Evolutionary conservation across 2,113 vertebrate genomes (phyloP).

Genomic region (Pituophis catenifer): DNA sequence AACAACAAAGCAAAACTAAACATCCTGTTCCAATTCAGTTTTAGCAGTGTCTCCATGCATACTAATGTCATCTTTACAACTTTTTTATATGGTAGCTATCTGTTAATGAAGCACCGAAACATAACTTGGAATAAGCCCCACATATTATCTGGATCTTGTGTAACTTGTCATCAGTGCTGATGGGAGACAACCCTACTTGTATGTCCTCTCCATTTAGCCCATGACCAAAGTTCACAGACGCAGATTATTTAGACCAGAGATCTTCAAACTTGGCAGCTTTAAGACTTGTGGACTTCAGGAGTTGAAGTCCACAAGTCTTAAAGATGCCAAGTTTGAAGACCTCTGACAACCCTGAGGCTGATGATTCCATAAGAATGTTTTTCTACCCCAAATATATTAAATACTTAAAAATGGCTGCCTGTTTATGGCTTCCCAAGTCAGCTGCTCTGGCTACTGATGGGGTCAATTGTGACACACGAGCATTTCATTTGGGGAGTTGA

Average conservation of each 20-base stretch:
- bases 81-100: not conserved
- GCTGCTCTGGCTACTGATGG: not conserved
- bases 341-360: not conserved
- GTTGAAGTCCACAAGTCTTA: no score
- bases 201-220: not conserved
- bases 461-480: not conserved
- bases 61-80: constrained; percentile 46
- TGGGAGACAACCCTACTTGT: not conserved
- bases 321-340: no score
- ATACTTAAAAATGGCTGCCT: not conserved
- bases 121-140: not conserved
- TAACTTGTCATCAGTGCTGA: not conserved
- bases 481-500: not conserved
- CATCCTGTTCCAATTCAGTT: not conserved
- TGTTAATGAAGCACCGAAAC: constrained; percentile 31
- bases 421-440: not conserved
- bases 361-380: not conserved
- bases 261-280: no score
- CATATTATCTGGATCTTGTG: not conserved
- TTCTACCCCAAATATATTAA: not conserved
- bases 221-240: not conserved
- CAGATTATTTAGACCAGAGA: not conserved
- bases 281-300: no score
- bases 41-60: constrained; percentile 25
- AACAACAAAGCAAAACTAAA: not conserved